phyloP scores from a whole-genome alignment of 2,797 vertebrate genomes.

The Podarcis lilfordi region DNA sequence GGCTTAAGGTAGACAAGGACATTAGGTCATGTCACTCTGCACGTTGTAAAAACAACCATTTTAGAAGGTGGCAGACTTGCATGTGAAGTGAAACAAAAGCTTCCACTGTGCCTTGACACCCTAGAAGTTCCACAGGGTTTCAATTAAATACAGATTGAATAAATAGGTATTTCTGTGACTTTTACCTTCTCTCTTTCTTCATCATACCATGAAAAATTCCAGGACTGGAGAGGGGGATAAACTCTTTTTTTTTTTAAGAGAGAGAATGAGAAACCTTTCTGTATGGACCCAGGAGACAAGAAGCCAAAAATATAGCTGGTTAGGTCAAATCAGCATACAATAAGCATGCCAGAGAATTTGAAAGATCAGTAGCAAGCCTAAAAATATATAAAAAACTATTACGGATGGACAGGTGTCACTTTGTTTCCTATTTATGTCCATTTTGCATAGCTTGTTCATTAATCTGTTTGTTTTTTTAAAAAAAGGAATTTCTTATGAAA shows the following conservation, averaged over 20 bases:
- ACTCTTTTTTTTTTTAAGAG: neutral
- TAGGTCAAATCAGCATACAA: neutral
- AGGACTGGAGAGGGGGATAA: too few species aligned
- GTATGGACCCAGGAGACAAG: neutral
- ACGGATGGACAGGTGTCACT: neutral
- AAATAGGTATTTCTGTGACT: neutral
- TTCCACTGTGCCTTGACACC: slow-evolving; percentile 21
- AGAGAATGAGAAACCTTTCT: neutral
- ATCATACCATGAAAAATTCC: too few species aligned
- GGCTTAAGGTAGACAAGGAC: slow-evolving; percentile 63
- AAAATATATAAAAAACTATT: neutral
- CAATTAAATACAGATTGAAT: neutral
- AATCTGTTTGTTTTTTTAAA: too few species aligned
- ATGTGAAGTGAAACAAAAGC: slow-evolving; percentile 41
- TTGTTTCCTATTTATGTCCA: neutral
- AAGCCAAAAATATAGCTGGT: neutral
- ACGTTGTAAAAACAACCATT: slow-evolving; percentile 68
- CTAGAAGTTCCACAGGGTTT: slow-evolving; percentile 23
- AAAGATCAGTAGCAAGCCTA: neutral
- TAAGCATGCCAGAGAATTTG: neutral
- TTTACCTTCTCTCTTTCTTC: neutral
- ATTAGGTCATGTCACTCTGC: slow-evolving; percentile 63
- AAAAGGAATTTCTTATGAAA: too few species aligned
- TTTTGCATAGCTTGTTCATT: neutral
- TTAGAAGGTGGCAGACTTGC: slow-evolving; percentile 56